Base-by-base conservation (phyloP, 2,113 vertebrate genomes). In the Myotis lucifugus region DNA sequence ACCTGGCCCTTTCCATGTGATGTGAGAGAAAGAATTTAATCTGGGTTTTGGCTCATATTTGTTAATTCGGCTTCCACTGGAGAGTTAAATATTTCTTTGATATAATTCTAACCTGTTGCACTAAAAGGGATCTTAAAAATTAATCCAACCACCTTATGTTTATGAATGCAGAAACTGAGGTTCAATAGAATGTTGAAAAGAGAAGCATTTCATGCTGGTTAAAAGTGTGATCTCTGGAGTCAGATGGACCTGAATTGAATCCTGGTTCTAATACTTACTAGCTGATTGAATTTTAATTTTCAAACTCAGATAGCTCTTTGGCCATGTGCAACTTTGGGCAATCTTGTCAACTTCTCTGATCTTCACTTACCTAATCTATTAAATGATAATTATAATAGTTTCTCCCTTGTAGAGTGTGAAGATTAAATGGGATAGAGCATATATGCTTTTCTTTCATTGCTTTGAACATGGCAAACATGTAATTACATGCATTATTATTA, bases 281-380 rank as follows among this genome's bases (percentile, higher is more conserved):
- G 48, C 13, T 96, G 54, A 29, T 88, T 93, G n/a, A 19, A 67
- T 23, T 88, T 73, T 29, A 88, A 3, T 95, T 91, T 18, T 79
- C 18, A 91, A 91, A 66, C 37, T 3, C 25, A 0, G 29, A 81
- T 73, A 91, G 8, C 14, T 74, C 46, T 73, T 72, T 64, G 52
- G 27, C 54, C 46, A 85, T 46, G 34, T 67, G 9, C 23, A 93
- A 91, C 21, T 88, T 7, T 88, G 70, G 17, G 18, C 12, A 83
- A 40, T 29, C 34, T 90, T 87, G 52, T 78, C 69, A 90, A 79
- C 4, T 4, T 54, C 48, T 86, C 40, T 90, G 56, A 95, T 59
- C 19, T 90, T 77, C 15, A 66, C 2, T 77, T 85, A 46, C 46
- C 48, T 89, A 70, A 90, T 90, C 34, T 76, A 59, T 70, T 56